phyloP scores from a whole-genome alignment of 2,797 vertebrate species.

The Gymnopithys bicolor region DNA sequence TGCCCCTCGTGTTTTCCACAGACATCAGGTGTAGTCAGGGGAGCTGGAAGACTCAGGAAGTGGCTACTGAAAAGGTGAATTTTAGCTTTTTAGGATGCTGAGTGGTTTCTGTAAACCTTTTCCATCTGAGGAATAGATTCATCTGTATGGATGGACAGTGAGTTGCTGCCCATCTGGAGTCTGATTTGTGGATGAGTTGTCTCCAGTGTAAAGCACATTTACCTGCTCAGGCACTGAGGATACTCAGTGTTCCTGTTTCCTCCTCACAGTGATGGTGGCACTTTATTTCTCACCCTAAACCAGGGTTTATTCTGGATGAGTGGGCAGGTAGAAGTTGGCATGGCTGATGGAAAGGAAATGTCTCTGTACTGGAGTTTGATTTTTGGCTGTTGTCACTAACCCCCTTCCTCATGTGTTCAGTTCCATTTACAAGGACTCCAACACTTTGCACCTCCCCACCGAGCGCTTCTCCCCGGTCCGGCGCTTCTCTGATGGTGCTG shows the following conservation, averaged over 20 bases:
- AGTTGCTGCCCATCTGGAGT: neutral
- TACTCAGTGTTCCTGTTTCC: neutral
- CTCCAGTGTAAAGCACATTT: neutral
- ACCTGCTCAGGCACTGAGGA: neutral
- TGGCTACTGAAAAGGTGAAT: neutral
- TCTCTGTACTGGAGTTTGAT: neutral
- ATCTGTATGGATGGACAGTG: neutral
- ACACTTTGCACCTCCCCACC: constrained; percentile 96
- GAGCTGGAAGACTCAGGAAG: neutral
- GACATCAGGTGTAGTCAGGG: neutral
- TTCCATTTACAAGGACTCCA: constrained; percentile 97
- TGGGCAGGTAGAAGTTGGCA: neutral
- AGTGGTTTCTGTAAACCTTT: neutral
- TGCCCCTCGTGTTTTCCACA: neutral
- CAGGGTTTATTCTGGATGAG: neutral
- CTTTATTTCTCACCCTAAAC: neutral
- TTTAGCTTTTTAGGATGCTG: neutral
- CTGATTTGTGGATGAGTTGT: neutral
- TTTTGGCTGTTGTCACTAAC: neutral
- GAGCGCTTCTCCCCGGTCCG: constrained; percentile 98
- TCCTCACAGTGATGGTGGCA: neutral
- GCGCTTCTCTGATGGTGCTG: constrained; percentile 95
- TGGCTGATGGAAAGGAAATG: neutral
- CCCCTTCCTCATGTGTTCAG: constrained; percentile 72
- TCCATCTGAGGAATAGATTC: neutral